Conservation (phyloP, 1,140 invertebrate species). For the Cydia fagiglandana region DNA sequence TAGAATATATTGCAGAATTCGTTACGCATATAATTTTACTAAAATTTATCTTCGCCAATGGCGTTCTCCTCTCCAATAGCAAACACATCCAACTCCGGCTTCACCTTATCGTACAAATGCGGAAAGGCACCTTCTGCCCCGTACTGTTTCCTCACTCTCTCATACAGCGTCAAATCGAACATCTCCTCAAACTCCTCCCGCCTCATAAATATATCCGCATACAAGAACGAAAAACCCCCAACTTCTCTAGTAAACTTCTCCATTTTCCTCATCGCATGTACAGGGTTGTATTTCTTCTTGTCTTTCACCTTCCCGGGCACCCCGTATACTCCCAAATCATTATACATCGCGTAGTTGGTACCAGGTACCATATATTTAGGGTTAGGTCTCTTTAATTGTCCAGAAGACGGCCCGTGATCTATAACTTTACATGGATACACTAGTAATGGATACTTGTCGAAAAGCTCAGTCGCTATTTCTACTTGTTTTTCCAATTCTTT, state of each 20-base stretch:
- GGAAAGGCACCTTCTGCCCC: constrained; percentile 87
- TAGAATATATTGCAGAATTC: background rate
- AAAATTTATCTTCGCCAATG: constrained; percentile 49
- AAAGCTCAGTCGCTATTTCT: constrained; percentile 83
- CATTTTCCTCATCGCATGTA: constrained; percentile 75
- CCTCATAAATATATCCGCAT: constrained; percentile 90
- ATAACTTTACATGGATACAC: constrained; percentile 89
- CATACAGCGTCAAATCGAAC: constrained; percentile 91
- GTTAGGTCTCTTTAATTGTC: constrained; percentile 80
- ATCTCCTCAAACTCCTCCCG: constrained; percentile 88
- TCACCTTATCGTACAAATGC: constrained; percentile 91
- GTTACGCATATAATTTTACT: too few relatives aligned
- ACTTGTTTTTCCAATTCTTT: constrained; percentile 83
- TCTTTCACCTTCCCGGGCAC: constrained; percentile 82
- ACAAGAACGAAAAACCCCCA: constrained; percentile 85
- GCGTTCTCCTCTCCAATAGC: constrained; percentile 82
- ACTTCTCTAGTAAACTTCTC: constrained; percentile 80
- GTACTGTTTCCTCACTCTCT: constrained; percentile 83
- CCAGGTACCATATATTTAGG: constrained; percentile 82
- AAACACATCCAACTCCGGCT: constrained; percentile 85
- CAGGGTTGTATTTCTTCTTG: constrained; percentile 80
- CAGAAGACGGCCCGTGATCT: constrained; percentile 85
- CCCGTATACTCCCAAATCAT: constrained; percentile 91
- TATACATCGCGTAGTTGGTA: constrained; percentile 83
- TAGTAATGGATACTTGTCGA: constrained; percentile 89